Conservation (phyloP, 2,797 vertebrate species). For the Enteromius radiatus region DNA sequence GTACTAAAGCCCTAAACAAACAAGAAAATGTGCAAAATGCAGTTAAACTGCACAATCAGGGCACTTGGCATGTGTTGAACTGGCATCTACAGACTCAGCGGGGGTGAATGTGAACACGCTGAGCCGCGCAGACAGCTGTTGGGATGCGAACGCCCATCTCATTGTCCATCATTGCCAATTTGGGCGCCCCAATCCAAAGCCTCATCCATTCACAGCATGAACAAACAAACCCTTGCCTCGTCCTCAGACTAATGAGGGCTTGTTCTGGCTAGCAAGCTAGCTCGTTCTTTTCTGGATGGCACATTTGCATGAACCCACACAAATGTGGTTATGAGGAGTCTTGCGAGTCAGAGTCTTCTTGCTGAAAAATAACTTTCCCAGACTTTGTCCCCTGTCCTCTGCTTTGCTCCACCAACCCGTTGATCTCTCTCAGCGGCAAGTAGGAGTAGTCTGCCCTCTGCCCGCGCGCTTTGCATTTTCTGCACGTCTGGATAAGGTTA, state of each 20-base stretch:
- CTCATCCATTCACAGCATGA: slow-evolving; percentile 20
- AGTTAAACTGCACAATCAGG: slow-evolving; percentile 18
- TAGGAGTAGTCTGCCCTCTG: slow-evolving; percentile 68
- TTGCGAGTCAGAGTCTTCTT: slow-evolving; percentile 68
- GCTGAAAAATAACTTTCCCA: background rate
- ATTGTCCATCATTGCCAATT: slow-evolving; percentile 14
- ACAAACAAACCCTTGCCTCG: slow-evolving; percentile 12
- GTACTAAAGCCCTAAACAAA: background rate
- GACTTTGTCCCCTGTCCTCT: slow-evolving; percentile 7
- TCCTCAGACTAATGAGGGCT: slow-evolving; percentile 14
- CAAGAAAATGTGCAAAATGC: background rate
- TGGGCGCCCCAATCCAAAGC: background rate
- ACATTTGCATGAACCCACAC: background rate
- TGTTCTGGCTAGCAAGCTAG: slow-evolving; percentile 17
- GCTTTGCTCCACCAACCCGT: slow-evolving; percentile 29
- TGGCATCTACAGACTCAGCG: background rate
- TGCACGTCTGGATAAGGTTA: slow-evolving; percentile 63
- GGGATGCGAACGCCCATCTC: slow-evolving; percentile 18
- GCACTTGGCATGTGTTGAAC: slow-evolving; percentile 9
- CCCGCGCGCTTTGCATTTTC: slow-evolving; percentile 7
- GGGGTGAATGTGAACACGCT: background rate
- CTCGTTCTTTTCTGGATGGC: background rate
- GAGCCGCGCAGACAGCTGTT: slow-evolving; percentile 15
- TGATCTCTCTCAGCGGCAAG: slow-evolving; percentile 69
- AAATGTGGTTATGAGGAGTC: slow-evolving; percentile 63